phyloP scores from a whole-genome alignment of 2,797 vertebrate genomes.

The Loriculus beryllinus region DNA sequence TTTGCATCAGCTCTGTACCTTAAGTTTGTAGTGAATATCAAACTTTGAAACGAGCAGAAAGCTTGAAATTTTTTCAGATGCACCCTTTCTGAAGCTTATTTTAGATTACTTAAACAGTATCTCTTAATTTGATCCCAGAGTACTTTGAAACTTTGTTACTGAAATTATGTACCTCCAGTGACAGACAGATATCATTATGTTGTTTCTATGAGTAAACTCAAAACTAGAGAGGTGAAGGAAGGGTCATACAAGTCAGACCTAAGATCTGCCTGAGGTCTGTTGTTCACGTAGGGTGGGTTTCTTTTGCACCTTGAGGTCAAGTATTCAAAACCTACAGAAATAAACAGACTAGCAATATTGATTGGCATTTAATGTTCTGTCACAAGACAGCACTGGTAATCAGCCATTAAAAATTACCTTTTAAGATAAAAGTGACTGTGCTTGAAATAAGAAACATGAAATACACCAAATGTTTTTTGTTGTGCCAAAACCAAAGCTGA shows the following conservation, averaged over 20 bases:
- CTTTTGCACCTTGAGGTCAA: not conserved
- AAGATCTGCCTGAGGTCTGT: not conserved
- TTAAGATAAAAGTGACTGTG: not conserved
- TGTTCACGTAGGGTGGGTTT: not conserved
- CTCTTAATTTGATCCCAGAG: not conserved
- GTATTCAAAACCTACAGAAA: not conserved
- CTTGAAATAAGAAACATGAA: not conserved
- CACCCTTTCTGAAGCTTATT: not conserved
- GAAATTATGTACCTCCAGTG: not conserved
- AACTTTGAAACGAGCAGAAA: not conserved
- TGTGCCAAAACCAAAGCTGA: not conserved
- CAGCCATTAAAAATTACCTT: not conserved
- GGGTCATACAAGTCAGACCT: not conserved
- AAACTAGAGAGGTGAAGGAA: not conserved
- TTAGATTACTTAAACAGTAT: not conserved
- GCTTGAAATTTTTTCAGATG: not conserved
- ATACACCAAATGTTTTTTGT: not conserved
- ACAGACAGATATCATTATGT: not conserved
- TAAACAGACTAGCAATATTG: not conserved
- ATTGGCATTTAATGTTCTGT: not conserved
- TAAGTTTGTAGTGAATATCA: not conserved
- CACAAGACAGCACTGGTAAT: not conserved
- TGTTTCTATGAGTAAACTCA: not conserved
- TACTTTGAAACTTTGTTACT: not conserved
- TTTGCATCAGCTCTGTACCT: not conserved